phyloP scores from a whole-genome alignment of 1,140 invertebrate species.

The Tribolium madens region DNA sequence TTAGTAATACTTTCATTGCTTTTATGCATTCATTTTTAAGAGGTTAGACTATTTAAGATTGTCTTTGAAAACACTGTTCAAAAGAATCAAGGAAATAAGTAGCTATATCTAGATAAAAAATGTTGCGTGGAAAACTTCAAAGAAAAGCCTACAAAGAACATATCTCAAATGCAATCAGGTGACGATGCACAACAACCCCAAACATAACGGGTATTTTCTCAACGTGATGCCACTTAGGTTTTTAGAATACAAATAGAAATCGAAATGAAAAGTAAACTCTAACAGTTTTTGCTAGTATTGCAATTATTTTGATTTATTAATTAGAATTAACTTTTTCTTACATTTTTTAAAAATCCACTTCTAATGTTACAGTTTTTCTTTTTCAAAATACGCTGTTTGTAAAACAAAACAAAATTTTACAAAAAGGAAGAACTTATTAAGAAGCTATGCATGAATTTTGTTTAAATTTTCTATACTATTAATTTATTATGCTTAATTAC shows the following conservation, averaged over 20 bases:
- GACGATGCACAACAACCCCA: constrained; percentile 28
- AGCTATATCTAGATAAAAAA: constrained; percentile 22
- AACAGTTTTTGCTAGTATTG: no score
- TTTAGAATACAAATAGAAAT: not conserved
- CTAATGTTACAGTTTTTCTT: no score
- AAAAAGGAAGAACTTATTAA: no score
- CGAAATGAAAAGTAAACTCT: not conserved
- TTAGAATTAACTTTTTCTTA: no score
- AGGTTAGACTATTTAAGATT: constrained; percentile 23
- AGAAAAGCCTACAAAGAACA: constrained; percentile 12
- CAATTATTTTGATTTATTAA: no score
- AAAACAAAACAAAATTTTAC: no score
- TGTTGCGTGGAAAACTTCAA: constrained; percentile 13
- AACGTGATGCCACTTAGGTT: not conserved
- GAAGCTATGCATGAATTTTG: no score
- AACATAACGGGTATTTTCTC: constrained; percentile 11
- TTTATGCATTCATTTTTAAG: not conserved
- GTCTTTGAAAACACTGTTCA: constrained; percentile 19
- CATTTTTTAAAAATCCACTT: no score
- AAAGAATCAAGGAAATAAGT: constrained; percentile 14
- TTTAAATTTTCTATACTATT: no score
- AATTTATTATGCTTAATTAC: no score
- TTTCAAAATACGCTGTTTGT: no score
- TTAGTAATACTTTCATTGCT: not conserved
- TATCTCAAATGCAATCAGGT: constrained; percentile 34